Evolutionary conservation across 2,888 invertebrate genomes (phyloP).

Genomic region (Petrolisthes cinctipes): DNA sequence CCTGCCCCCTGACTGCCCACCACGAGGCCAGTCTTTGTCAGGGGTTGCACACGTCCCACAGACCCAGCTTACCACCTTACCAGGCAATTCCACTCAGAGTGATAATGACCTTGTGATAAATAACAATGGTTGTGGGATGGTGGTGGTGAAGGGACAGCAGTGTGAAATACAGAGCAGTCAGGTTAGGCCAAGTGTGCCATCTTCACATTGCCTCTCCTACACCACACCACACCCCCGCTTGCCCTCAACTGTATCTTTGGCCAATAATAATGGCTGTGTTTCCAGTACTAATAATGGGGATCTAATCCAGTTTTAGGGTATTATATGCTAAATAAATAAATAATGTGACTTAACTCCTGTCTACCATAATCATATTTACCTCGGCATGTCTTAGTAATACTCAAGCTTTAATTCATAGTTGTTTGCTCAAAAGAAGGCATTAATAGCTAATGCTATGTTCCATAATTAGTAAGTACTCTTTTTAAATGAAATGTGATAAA

Average conservation of each 20-base stretch:
- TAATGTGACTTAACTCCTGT: conserved; percentile 26
- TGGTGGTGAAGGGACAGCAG: conserved; percentile 38
- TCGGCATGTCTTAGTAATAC: conserved; percentile 21
- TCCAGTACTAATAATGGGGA: conserved; percentile 41
- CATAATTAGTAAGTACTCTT: conserved; percentile 25
- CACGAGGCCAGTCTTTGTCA: not conserved
- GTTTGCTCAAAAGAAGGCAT: conserved; percentile 52
- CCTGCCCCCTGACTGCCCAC: conserved; percentile 1
- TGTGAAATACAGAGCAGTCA: conserved; percentile 7
- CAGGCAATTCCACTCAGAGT: conserved; percentile 4
- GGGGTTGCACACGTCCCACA: not conserved
- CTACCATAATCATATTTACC: conserved; percentile 35
- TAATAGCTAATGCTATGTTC: conserved; percentile 50
- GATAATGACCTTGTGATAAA: conserved; percentile 37
- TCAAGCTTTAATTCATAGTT: conserved; percentile 20
- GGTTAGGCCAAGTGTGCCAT: not conserved
- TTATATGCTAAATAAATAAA: conserved; percentile 30
- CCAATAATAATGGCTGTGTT: conserved; percentile 32
- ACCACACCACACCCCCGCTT: conserved; percentile 12
- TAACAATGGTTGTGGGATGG: conserved; percentile 46
- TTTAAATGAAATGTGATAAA: conserved; percentile 33
- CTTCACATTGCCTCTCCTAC: conserved; percentile 16
- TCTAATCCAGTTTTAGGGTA: conserved; percentile 47
- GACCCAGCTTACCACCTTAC: not conserved
- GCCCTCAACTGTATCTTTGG: conserved; percentile 6